These are phyloP conservation scores for Philaethria dido DNA, from an alignment of 2,888 invertebrate genomes.

Conservation along the genomic window DNA sequence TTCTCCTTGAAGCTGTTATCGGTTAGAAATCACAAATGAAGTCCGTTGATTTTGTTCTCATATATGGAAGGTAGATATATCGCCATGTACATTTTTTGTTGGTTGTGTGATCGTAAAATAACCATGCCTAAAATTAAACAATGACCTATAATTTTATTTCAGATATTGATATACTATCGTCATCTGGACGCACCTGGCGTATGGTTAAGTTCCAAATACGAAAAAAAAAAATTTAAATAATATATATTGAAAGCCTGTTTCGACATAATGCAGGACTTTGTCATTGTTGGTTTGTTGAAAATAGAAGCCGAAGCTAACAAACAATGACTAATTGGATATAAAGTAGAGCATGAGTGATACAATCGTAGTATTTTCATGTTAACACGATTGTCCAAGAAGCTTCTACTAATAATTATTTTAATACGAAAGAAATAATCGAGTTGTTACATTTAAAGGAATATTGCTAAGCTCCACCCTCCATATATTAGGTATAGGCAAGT, in stretches of 20 bases:
- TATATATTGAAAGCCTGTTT: neutral
- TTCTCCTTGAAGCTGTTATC: neutral
- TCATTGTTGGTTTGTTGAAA: too few relatives aligned
- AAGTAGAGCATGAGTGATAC: too few relatives aligned
- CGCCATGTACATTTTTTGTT: neutral
- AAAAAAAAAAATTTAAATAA: too few relatives aligned
- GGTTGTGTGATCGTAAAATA: neutral
- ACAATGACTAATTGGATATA: too few relatives aligned
- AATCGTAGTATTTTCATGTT: too few relatives aligned
- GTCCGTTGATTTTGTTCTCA: neutral
- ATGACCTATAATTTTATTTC: neutral
- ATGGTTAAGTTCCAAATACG: too few relatives aligned
- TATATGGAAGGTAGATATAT: conserved; percentile 3
- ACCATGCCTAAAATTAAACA: neutral
- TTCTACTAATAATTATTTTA: neutral
- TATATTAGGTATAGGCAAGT: conserved; percentile 3
- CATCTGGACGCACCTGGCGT: too few relatives aligned
- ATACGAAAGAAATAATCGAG: neutral
- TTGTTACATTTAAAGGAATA: neutral
- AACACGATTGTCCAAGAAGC: neutral
- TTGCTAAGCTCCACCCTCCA: neutral
- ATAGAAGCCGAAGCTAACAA: too few relatives aligned
- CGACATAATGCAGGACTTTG: neutral
- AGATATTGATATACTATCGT: neutral
- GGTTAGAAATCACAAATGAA: neutral